Base-by-base conservation (phyloP, 1,140 invertebrate species). In the Onthophagus taurus region DNA sequence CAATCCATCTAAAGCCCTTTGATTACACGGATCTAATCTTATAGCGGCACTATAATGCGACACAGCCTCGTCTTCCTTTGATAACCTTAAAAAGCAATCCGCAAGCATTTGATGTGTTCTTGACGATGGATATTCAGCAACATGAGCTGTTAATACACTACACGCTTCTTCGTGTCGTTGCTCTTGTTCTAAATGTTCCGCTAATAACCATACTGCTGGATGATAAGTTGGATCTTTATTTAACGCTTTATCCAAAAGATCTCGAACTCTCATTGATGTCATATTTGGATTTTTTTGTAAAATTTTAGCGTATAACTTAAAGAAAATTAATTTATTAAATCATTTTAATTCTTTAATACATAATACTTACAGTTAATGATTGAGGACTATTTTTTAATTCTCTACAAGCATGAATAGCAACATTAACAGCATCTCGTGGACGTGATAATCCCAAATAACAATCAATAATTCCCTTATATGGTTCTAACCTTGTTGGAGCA, bases 391-490 rank as follows among this genome's bases (percentile, higher is more conserved):
- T 75, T 4, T 80, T 79, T 11, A 86, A 65, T 46, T 78, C 73
- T 63, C 81, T 83, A 44, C 77, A 79, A 43, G 78, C 77, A 60
- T 73, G 76, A 34, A 72, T 74, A 3, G 82, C 81, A 55, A 81
- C 72, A 17, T 75, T 76, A 2, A 80, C 61, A 1, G 83, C 83
- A 61, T 86, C 83, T 58, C 79, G 66, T 35, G 74, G 63, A 30
- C 82, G 66, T 48, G 79, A 73, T 63, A 76, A 71, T 7, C 75
- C 73, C 24, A 81, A 61, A 53, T 84, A 83, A 60, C 78, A 81
- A 51, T 84, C 77, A 4, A 84, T 76, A 19, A 85, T 60, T 16
- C 82, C 82, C 65, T 81, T 77, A 53, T 86, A 76, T 3, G 76
- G 72, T 58, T 86, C 83, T 47, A 71, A 72, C 48, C 72, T 65